Evolutionary conservation across 2,888 invertebrate species (phyloP).

Genomic region (Eupithecia exiguata): DNA sequence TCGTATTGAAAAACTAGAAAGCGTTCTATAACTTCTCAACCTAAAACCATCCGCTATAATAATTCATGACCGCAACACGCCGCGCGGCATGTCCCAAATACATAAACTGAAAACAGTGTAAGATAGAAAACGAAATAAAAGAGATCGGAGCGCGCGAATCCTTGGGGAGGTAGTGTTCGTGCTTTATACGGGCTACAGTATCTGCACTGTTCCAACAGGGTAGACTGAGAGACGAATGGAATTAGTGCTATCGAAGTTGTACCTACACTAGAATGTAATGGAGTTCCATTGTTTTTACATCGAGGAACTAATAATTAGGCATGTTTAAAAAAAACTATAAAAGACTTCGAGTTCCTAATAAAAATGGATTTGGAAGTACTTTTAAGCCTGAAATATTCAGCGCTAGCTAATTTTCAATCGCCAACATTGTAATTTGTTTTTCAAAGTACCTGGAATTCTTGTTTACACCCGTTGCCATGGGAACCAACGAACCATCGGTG

Average conservation of each 20-base stretch:
- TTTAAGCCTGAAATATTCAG: too few species aligned
- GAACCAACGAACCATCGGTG: too few species aligned
- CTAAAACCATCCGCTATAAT: not conserved
- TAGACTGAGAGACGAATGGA: not conserved
- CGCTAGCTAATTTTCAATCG: too few species aligned
- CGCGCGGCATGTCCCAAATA: slow-evolving; percentile 17
- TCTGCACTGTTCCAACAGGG: not conserved
- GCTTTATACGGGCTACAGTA: not conserved
- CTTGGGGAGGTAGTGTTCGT: slow-evolving; percentile 20
- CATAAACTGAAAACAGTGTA: slow-evolving; percentile 28
- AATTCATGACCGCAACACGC: not conserved
- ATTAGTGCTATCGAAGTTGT: not conserved
- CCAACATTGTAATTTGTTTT: too few species aligned
- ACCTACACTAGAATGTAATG: not conserved
- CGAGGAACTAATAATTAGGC: too few species aligned
- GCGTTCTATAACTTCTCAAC: not conserved
- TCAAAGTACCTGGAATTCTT: too few species aligned
- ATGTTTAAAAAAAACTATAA: too few species aligned
- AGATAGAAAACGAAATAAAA: slow-evolving; percentile 37
- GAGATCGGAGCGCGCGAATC: slow-evolving; percentile 21
- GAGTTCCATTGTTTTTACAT: not conserved
- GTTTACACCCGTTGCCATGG: too few species aligned
- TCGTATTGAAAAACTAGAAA: not conserved
- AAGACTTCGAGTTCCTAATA: too few species aligned
- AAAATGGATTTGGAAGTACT: too few species aligned